Evolutionary conservation across 2,888 invertebrate genomes (phyloP).

Genomic region (Andrena haemorrhoa): DNA sequence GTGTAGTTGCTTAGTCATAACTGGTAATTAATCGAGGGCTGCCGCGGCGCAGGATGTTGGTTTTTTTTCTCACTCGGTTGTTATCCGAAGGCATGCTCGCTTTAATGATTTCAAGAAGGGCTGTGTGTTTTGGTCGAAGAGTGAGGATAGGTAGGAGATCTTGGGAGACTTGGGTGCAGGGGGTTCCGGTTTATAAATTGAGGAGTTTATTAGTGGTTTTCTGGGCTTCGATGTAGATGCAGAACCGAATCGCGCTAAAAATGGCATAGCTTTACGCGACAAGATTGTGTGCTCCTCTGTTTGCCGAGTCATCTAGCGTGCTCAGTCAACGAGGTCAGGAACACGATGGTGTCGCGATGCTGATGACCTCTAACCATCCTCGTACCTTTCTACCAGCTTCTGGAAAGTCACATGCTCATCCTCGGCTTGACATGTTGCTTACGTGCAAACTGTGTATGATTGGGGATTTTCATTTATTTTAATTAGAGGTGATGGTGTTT

Average conservation of each 20-base stretch:
- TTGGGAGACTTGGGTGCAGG: too few relatives aligned
- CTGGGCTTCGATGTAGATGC: not conserved
- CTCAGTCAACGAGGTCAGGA: conserved; percentile 76
- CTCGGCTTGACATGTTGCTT: conserved; percentile 38
- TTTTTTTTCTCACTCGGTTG: not conserved
- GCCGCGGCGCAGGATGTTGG: not conserved
- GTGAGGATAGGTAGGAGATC: too few relatives aligned
- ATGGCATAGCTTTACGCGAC: conserved; percentile 40
- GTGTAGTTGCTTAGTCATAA: conserved; percentile 30
- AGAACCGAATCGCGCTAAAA: conserved; percentile 49
- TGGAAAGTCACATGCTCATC: conserved; percentile 62
- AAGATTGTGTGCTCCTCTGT: conserved; percentile 54
- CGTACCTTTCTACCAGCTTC: conserved; percentile 64
- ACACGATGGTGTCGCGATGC: conserved; percentile 80
- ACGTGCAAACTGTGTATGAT: conserved; percentile 33
- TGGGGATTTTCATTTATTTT: not conserved
- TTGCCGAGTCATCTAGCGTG: conserved; percentile 78
- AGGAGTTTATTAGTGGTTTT: too few relatives aligned
- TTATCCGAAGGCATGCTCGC: too few relatives aligned
- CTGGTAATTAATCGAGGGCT: conserved; percentile 23
- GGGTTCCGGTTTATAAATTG: too few relatives aligned
- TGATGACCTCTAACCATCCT: conserved; percentile 75
- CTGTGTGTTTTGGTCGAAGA: too few relatives aligned
- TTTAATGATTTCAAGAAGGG: too few relatives aligned
- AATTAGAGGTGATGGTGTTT: not conserved